Conservation (phyloP, 2,888 invertebrate species). For the Idaea aversata region DNA sequence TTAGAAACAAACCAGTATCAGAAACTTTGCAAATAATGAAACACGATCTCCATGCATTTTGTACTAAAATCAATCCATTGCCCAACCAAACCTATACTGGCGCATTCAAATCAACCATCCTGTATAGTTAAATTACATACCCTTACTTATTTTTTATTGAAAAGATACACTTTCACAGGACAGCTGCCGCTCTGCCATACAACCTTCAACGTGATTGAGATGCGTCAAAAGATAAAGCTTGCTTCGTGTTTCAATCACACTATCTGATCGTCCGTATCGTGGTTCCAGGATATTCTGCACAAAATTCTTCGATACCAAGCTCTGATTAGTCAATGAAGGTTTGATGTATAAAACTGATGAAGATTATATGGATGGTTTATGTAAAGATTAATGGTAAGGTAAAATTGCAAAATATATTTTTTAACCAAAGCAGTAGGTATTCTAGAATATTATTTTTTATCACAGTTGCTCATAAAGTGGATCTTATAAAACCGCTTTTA, state of each 20-base stretch:
- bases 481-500: too few relatives aligned
- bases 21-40: too few relatives aligned
- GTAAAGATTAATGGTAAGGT: neutral
- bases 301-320: neutral
- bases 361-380: neutral
- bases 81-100: too few relatives aligned
- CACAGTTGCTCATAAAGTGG: too few relatives aligned
- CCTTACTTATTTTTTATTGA: neutral
- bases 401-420: neutral
- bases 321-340: neutral
- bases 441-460: too few relatives aligned
- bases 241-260: neutral
- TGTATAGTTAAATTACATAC: too few relatives aligned
- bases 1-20: too few relatives aligned
- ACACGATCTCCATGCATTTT: too few relatives aligned
- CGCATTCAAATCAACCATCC: too few relatives aligned
- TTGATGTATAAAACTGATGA: neutral
- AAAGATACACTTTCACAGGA: neutral
- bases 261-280: neutral
- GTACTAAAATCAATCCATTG: too few relatives aligned
- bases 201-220: neutral
- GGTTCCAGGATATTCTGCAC: neutral
- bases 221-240: neutral
- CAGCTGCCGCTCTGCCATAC: neutral
- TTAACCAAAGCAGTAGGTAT: too few relatives aligned